Base-by-base conservation (phyloP, 1,140 invertebrate species). In the Drosophila persimilis region DNA sequence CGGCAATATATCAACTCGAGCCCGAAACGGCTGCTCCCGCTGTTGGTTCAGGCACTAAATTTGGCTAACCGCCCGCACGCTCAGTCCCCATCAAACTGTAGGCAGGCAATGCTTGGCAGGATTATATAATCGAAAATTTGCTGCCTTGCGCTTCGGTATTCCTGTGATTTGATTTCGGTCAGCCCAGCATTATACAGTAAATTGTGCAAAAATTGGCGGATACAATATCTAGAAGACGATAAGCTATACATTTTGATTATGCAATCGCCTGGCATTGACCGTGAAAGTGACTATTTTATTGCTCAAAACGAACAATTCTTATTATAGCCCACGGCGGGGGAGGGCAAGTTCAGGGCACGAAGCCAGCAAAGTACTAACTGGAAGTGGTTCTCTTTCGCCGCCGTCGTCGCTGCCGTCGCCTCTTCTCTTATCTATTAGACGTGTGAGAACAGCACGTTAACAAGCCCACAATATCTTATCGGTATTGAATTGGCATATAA, bases 241-340 rank as follows among this genome's bases (percentile, higher is more conserved):
- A 72, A 59, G 58, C 48, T 5, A 15, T 26, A 4, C 11, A 7
- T 56, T 13, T 13, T 47, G 71, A 51, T 85, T 85, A 85, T 80
- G 81, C 73, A 85, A 85, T 54, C n/a, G 56, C 56, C 61, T 75
- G 80, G 61, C 80, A 85, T 66, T 85, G 81, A 86, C 81, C 80
- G 69, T 46, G 64, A 75, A 74, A 73, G 62, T 47, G 22, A 26
- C 13, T 60, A 50, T 44, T 61, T 62, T 65, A 63, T 46, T 46
- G 44, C 63, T 24, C 9, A 20, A 26, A 31, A 15, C 17, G 39
- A 65, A 66, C 60, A 20, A 35, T 66, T 65, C 47, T 65, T 66
- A 65, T 66, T 69, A 57, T 24, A 8, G 9, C 20, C 24, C 24
- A 24, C 5, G 24, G 24, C 39, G 35, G 15, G 31, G 13, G 15